phyloP scores from a whole-genome alignment of 2,797 vertebrate species.

The Hafferia zeledoni region DNA sequence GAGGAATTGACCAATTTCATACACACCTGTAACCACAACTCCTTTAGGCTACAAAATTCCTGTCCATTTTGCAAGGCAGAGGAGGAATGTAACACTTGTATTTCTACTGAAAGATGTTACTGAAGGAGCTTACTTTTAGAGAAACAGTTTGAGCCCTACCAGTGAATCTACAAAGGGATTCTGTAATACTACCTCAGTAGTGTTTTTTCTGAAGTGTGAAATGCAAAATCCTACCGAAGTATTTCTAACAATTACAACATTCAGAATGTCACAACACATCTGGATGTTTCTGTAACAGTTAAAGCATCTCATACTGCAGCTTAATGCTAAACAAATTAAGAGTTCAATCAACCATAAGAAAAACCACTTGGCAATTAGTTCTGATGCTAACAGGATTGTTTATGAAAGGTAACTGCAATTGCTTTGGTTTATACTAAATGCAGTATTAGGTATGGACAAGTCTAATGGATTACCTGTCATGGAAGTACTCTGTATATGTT shows the following conservation, averaged over 20 bases:
- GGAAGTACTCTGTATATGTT: not conserved
- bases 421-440: not conserved
- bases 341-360: not conserved
- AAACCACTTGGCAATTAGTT: not conserved
- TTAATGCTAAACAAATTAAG: not conserved
- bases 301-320: not conserved
- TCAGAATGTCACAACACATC: not conserved
- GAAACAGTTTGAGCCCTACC: not conserved
- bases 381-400: not conserved
- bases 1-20: not conserved
- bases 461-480: not conserved
- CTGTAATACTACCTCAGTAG: not conserved
- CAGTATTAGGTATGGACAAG: not conserved
- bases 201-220: not conserved
- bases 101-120: not conserved
- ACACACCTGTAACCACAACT: not conserved
- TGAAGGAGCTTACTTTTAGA: not conserved
- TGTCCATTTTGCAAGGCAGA: not conserved
- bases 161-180: not conserved
- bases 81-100: accelerated
- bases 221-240: not conserved
- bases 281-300: not conserved
- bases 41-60: not conserved
- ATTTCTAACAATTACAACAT: not conserved
- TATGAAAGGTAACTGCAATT: not conserved